Conservation (phyloP, 2,797 vertebrate species). For the Gorsachius magnificus region DNA sequence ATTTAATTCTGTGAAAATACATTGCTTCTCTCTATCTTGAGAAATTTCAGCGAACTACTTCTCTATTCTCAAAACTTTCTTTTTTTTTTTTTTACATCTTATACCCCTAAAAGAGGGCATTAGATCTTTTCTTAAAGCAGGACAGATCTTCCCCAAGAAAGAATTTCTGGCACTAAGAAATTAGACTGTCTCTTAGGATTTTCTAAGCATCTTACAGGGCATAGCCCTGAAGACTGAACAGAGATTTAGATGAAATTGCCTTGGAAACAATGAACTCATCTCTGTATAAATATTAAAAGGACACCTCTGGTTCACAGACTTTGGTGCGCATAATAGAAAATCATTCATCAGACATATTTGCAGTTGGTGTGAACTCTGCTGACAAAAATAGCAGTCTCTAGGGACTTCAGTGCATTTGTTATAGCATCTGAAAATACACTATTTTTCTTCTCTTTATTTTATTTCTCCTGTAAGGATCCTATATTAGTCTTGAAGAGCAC, state of each 20-base stretch:
- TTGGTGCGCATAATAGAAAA: background rate
- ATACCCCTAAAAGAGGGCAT: background rate
- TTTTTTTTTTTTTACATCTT: background rate
- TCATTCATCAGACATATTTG: background rate
- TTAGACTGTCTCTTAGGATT: background rate
- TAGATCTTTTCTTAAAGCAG: background rate
- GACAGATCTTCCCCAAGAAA: background rate
- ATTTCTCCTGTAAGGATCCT: background rate
- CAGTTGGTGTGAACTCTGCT: background rate
- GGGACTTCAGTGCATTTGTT: background rate
- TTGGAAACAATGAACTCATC: slow-evolving; percentile 9
- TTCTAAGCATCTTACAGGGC: background rate
- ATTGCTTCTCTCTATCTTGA: background rate
- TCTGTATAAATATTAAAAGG: slow-evolving; percentile 21
- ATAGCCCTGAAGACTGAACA: background rate
- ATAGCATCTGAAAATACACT: background rate
- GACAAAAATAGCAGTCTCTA: background rate
- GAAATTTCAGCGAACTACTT: background rate
- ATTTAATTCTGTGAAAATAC: slow-evolving; percentile 7
- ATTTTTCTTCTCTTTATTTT: background rate
- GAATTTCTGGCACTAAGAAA: background rate
- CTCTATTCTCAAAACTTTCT: background rate
- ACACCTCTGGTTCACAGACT: slow-evolving; percentile 4
- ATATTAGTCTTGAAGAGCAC: background rate
- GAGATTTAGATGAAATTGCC: background rate